Percentiles rank a stretch among this genome's conserved stretches.
phyloP scores from a whole-genome alignment of 2,113 vertebrate genomes.

The Caloenas nicobarica region DNA sequence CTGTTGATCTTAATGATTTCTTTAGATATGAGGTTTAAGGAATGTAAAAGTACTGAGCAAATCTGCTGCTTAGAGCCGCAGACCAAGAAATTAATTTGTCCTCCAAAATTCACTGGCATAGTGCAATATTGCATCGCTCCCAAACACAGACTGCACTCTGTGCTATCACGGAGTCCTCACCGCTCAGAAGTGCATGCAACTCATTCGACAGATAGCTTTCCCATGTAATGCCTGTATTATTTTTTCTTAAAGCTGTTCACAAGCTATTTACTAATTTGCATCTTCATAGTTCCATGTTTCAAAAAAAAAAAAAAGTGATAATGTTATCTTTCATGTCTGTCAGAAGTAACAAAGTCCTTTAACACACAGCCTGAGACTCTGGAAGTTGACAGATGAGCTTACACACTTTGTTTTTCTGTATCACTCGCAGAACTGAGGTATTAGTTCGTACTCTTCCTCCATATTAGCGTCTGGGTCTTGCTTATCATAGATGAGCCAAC shows the following conservation, averaged over 20 bases:
- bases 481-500: not conserved
- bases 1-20: not conserved
- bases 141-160: not conserved
- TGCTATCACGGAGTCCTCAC: not conserved
- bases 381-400: not conserved
- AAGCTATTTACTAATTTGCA: not conserved
- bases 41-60: not conserved
- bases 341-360: not conserved
- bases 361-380: not conserved
- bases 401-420: accelerated
- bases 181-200: not conserved
- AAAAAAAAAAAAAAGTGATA: not conserved
- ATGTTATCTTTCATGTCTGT: not conserved
- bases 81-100: not conserved
- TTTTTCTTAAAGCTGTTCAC: not conserved
- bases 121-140: not conserved
- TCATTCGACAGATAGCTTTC: not conserved
- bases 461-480: not conserved
- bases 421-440: not conserved
- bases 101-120: not conserved
- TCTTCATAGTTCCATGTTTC: not conserved
- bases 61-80: not conserved
- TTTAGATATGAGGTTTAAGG: not conserved
- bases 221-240: not conserved
- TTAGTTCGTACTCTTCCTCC: not conserved